Evolutionary conservation across 2,113 vertebrate genomes (phyloP), one percentile per base, ranked within the genome.

Genomic region (Anoura caudifer): DNA sequence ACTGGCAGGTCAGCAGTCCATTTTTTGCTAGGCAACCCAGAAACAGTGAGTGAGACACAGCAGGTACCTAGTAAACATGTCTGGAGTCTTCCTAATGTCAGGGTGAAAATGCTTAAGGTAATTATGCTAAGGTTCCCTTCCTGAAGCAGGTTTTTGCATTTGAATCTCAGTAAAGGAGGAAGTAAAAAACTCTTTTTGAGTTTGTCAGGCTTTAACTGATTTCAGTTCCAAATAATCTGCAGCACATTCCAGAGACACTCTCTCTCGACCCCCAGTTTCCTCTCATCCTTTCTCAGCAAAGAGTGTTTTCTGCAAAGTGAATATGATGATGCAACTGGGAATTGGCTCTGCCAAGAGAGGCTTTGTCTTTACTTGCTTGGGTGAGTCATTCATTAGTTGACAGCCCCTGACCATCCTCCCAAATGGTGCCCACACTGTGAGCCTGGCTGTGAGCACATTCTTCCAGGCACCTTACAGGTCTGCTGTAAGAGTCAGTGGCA

Each of bases 381-480:
- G 36, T 69, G 70, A 82, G 4, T 83, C 33, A 54, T 88, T 87
- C 50, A 52, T 77, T 72, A 73, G 33, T 67, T 45, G 43, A 4
- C n/a, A 88, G 4, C 3, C 45, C 50, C n/a, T 67, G 26, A 31
- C 38, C 4, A 22, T 33, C 14, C 33, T 88, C 33, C 43, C 36
- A 41, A 7, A 8, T 2, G 24, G 31, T 52, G 83, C n/a, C 50
- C 8, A 14, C 7, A 17, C 69, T 38, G 77, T 72, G 59, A 87
- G 12, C 33, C 26, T 31, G 41, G 26, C 17, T 83, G 56, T 28
- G 19, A 85, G 47, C 9, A 13, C 3, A 4, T 38, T 70, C 16
- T 28, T 47, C 26, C 4, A 12, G 43, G 36, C 7, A 2, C 4
- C 7, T 47, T 0, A 0, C n/a, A 67, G 36, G 14, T 36, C 52